Evolutionary conservation across 2,113 vertebrate genomes (phyloP).

Genomic region (Tetrax tetrax): DNA sequence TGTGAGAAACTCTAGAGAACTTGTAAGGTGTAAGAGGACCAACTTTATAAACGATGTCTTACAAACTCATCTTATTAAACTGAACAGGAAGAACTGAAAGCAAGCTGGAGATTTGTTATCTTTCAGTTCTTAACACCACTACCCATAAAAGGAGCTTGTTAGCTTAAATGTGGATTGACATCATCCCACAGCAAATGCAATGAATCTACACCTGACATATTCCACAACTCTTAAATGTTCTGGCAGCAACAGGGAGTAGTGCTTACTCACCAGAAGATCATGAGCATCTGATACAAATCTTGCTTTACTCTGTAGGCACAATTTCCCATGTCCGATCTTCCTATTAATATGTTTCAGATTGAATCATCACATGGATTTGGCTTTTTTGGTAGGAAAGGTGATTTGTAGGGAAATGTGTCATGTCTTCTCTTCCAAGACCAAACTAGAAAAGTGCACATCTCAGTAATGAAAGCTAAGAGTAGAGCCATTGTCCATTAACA

Average conservation of each 20-base stretch:
- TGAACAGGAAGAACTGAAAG: neutral
- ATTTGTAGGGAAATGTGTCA: neutral
- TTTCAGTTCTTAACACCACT: neutral
- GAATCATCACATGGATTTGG: neutral
- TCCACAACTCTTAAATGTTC: neutral
- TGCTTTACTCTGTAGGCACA: neutral
- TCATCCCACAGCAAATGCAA: neutral
- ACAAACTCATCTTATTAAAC: neutral
- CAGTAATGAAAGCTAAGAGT: neutral
- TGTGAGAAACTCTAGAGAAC: neutral
- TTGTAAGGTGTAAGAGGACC: neutral
- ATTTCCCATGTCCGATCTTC: neutral
- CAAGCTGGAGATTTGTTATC: neutral
- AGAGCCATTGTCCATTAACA: neutral
- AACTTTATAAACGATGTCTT: neutral
- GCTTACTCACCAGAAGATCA: neutral
- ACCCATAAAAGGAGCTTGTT: neutral
- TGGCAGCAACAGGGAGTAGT: neutral
- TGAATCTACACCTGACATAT: neutral
- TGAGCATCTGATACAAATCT: neutral
- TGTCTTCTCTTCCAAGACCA: neutral
- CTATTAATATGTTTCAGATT: neutral
- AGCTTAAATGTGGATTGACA: neutral
- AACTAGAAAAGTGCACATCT: neutral
- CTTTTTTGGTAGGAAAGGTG: neutral